Evolutionary conservation across 2,797 vertebrate species (phyloP).

Genomic region (Balearica regulorum): DNA sequence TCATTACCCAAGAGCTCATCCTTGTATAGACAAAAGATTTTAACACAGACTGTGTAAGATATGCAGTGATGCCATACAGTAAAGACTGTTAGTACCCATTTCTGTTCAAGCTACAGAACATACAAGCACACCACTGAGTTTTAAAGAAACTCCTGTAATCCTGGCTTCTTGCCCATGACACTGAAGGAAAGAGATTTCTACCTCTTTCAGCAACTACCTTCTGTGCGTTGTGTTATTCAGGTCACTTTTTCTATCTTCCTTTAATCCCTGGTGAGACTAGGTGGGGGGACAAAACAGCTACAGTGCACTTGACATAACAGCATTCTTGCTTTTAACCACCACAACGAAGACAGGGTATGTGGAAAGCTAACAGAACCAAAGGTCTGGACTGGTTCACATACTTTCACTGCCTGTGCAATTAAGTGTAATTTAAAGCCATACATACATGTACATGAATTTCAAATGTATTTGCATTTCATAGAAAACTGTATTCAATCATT

Average conservation of each 20-base stretch:
- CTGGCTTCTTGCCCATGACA: background rate
- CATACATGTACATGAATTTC: background rate
- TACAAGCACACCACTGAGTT: background rate
- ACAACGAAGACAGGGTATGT: background rate
- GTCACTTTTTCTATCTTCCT: background rate
- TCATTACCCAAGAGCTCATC: background rate
- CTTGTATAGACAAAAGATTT: background rate
- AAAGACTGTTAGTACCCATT: background rate
- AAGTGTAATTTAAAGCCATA: background rate
- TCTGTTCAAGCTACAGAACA: background rate
- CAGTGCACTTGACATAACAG: background rate
- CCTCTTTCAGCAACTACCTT: background rate
- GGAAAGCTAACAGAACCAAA: background rate
- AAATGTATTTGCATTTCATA: background rate
- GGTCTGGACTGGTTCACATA: background rate
- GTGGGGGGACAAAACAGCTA: background rate
- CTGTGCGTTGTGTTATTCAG: background rate
- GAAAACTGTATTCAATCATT: background rate
- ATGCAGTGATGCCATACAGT: background rate
- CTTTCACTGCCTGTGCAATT: background rate
- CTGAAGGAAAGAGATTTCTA: background rate
- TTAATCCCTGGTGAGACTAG: background rate
- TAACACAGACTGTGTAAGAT: background rate
- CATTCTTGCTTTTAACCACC: background rate
- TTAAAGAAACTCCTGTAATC: background rate